Percentiles rank a stretch among this genome's conserved stretches.
Evolutionary conservation across 2,888 invertebrate species (phyloP).

Genomic region (Cheilosia urbana): DNA sequence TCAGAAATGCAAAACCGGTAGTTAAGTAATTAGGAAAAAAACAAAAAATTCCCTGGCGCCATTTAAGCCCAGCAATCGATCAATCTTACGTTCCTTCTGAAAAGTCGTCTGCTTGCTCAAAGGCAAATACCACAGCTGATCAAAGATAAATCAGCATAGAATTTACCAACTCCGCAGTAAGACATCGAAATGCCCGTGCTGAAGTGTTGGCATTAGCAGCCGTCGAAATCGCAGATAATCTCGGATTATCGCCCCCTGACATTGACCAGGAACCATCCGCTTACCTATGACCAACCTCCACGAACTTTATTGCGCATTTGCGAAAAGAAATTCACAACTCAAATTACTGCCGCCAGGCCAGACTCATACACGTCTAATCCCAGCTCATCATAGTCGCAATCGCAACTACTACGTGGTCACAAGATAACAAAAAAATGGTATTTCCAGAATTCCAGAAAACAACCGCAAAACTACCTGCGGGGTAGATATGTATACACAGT

Average conservation of each 20-base stretch:
- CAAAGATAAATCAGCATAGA: constrained; percentile 19
- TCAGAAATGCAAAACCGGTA: not conserved
- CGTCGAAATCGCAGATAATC: constrained; percentile 55
- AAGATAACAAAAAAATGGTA: constrained; percentile 36
- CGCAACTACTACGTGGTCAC: not conserved
- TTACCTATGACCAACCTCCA: constrained; percentile 14
- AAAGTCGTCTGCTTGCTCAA: constrained; percentile 4
- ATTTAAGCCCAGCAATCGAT: constrained; percentile 34
- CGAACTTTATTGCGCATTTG: constrained; percentile 52
- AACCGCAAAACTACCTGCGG: constrained; percentile 4
- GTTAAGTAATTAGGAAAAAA: not conserved
- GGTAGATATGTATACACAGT: constrained; percentile 4
- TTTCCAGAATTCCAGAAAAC: constrained; percentile 43
- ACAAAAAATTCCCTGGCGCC: constrained; percentile 14
- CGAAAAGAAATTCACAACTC: constrained; percentile 31
- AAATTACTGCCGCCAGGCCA: constrained; percentile 70
- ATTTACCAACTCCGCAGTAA: constrained; percentile 22
- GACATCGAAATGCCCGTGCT: constrained; percentile 18
- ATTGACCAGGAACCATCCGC: not conserved
- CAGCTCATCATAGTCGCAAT: constrained; percentile 9
- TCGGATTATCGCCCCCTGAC: constrained; percentile 52
- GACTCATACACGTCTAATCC: constrained; percentile 56
- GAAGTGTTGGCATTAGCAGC: constrained; percentile 37
- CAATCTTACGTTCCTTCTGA: constrained; percentile 2
- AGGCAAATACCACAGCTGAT: constrained; percentile 34